Conservation (phyloP, 2,113 vertebrate species). For the Petrocephalus zakoni region DNA sequence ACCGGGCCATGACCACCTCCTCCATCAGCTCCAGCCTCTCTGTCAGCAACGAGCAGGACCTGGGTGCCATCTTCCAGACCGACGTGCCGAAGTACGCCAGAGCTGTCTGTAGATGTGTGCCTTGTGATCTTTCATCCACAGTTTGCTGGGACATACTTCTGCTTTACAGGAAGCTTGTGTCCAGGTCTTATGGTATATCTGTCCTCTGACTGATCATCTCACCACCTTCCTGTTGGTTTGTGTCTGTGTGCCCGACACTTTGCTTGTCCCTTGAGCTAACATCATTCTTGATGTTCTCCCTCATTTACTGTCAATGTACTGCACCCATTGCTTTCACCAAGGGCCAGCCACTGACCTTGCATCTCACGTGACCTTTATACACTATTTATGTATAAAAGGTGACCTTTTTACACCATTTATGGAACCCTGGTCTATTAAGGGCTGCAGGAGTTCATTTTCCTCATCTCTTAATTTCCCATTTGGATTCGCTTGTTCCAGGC, state of each 20-base stretch:
- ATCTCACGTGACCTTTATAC: not conserved
- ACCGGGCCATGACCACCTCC: not conserved
- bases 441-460: not conserved
- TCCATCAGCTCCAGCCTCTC: slow-evolving; percentile 20
- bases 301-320: not conserved
- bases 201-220: not conserved
- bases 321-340: not conserved
- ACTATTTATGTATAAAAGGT: not conserved
- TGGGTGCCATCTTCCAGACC: slow-evolving; percentile 58
- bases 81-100: slow-evolving; percentile 46
- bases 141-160: not conserved
- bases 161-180: not conserved
- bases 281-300: not conserved
- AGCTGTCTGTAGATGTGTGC: not conserved
- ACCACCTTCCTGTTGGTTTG: not conserved
- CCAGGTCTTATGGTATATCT: not conserved
- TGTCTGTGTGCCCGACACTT: not conserved
- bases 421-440: not conserved
- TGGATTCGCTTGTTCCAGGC: not conserved
- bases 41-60: slow-evolving; percentile 49
- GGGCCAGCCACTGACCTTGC: not conserved
- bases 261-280: not conserved
- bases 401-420: not conserved
- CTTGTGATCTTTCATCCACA: not conserved
- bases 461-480: not conserved